Evolutionary conservation across 2,888 invertebrate genomes (phyloP).

Genomic region (Blomia tropicalis): DNA sequence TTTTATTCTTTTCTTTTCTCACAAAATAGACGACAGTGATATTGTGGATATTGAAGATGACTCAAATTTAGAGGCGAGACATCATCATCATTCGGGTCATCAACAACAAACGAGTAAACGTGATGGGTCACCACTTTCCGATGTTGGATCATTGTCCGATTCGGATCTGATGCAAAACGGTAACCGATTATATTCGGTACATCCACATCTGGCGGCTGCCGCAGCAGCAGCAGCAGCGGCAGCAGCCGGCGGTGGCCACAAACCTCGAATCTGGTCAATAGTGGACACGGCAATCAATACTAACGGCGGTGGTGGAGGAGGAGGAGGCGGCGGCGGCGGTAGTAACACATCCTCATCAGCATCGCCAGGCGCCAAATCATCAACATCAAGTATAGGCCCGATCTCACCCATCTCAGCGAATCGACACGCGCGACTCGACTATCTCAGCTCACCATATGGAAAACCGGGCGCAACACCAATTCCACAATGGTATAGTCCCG

Average conservation of each 20-base stretch:
- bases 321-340: no score
- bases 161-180: conserved; percentile 14
- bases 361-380: conserved; percentile 19
- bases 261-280: conserved; percentile 33
- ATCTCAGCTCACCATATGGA: conserved; percentile 10
- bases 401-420: conserved; percentile 24
- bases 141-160: conserved; percentile 21
- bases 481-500: conserved; percentile 15
- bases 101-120: background rate
- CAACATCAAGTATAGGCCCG: conserved; percentile 8
- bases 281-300: conserved; percentile 32
- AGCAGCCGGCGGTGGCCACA: conserved; percentile 11
- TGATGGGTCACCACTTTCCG: conserved; percentile 19
- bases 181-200: background rate
- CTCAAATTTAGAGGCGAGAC: conserved; percentile 26
- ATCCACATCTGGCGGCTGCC: conserved; percentile 12
- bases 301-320: conserved; percentile 17
- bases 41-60: conserved; percentile 31
- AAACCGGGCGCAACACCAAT: background rate
- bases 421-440: conserved; percentile 26
- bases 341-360: background rate
- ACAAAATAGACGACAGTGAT: conserved; percentile 27
- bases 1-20: conserved; percentile 1
- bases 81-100: background rate
- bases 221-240: background rate